Conservation (phyloP, 2,797 vertebrate genomes). For the Morus bassanus region DNA sequence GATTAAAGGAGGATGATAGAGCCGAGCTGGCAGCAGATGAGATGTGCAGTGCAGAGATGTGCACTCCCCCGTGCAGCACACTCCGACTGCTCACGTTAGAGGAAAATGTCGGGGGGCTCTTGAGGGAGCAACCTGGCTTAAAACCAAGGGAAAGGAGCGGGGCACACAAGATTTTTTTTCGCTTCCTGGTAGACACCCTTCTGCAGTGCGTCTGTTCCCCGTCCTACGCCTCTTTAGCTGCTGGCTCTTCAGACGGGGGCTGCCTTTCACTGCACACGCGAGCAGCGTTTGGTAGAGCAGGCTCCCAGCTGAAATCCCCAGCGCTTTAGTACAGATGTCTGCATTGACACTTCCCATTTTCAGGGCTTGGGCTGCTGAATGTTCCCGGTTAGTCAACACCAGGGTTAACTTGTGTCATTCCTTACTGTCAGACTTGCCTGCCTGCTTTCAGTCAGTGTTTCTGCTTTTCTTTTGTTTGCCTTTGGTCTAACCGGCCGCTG, state of each 20-base stretch:
- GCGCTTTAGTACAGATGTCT: not conserved
- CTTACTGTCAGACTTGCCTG: not conserved
- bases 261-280: fast-evolving
- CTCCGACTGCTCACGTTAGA: fast-evolving
- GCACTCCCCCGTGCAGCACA: fast-evolving
- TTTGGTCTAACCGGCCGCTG: not conserved
- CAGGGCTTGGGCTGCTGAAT: not conserved
- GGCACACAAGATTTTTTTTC: not conserved
- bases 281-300: fast-evolving
- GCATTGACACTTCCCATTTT: not conserved
- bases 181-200: not conserved
- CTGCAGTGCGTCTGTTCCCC: not conserved
- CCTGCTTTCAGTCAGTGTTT: not conserved
- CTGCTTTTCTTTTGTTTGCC: not conserved
- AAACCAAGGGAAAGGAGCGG: not conserved
- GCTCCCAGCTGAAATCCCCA: not conserved
- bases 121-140: not conserved
- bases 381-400: not conserved
- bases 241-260: not conserved
- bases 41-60: not conserved
- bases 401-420: not conserved
- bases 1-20: not conserved
- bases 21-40: not conserved
- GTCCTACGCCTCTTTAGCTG: not conserved
- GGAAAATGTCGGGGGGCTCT: not conserved